Evolutionary conservation across 1,140 invertebrate genomes (phyloP), one percentile per base, ranked within the genome.

Genomic region (Magallana ariakensis): DNA sequence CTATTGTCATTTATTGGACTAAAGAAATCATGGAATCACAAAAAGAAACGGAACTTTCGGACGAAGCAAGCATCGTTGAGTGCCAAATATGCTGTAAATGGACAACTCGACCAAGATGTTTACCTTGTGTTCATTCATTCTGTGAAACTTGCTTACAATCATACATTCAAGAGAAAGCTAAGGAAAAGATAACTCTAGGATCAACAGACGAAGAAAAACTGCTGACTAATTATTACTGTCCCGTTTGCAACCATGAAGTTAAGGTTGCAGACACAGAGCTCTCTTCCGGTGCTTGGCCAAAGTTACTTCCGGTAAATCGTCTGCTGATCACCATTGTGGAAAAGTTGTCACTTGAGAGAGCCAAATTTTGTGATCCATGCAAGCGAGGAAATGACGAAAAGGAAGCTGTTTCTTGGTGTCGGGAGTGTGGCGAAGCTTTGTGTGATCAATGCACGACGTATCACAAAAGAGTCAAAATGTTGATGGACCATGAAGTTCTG

Each of bases 351-450:
- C 46, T 89, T 2, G 70, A 82, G 53, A 54, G 46, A 22, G 75
- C 82, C 10, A 84, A 82, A 15, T 81, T 9, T 1, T 89, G 88
- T 19, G 83, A 66, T 58, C 88, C 88, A 0, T 89, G 88, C 83
- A 75, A 66, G 1, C 22, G 88, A 6, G 85, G 85, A 6, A 54
- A 87, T n/a, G 46, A 56, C 3, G 75, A 85, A 33, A 57, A 16
- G 11, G 84, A 84, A 4, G 83, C 85, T 0, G 54, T 56, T 16
- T 87, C 88, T 9, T 89, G 88, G 88, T 89, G 88, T 56, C 80
- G 86, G 22, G 88, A 89, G 55, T 89, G 88, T 70, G 88, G 88
- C 0, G 88, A 89, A 56, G 85, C 83, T 1, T 58, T 89, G 10
- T 89, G 88, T 53, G 83, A 85, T 13, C 55, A 84, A 0, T 89